phyloP scores from a whole-genome alignment of 2,797 vertebrate genomes.

The Labroides dimidiatus region DNA sequence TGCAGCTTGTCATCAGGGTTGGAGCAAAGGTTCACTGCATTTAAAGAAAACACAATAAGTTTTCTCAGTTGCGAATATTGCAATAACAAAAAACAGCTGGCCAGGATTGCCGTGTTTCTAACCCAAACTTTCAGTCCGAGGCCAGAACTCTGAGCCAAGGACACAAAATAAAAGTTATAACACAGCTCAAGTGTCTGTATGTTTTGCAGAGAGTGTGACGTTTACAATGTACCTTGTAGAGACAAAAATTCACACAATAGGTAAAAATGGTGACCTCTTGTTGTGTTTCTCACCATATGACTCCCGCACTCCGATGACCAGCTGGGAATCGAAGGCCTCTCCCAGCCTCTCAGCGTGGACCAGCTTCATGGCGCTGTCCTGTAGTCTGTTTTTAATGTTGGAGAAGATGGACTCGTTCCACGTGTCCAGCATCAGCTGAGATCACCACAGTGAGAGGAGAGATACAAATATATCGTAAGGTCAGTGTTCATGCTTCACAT shows the following conservation, averaged over 20 bases:
- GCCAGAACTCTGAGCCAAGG: too few relatives aligned
- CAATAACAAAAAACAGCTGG: too few relatives aligned
- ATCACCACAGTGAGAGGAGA: neutral
- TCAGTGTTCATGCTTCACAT: neutral
- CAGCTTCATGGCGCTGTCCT: constrained; percentile 98
- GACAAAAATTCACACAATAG: too few relatives aligned
- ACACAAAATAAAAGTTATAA: too few relatives aligned
- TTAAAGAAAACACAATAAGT: too few relatives aligned
- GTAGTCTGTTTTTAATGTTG: constrained; percentile 96
- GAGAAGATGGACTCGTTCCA: constrained; percentile 99
- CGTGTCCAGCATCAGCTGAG: constrained; percentile 95
- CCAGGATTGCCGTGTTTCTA: too few relatives aligned
- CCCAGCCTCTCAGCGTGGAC: constrained; percentile 95
- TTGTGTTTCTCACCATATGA: constrained; percentile 80
- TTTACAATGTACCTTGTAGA: too few relatives aligned
- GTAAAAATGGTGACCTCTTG: neutral
- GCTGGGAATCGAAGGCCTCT: constrained; percentile 96
- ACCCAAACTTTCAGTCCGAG: too few relatives aligned
- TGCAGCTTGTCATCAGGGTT: constrained; percentile 98
- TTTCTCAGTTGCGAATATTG: too few relatives aligned
- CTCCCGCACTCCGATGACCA: constrained; percentile 96
- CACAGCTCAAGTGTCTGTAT: too few relatives aligned
- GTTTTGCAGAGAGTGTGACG: too few relatives aligned
- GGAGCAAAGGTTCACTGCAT: constrained; percentile 96
- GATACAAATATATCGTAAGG: neutral